A percentile compares a stretch with the other conserved stretches of the same genome.
Conservation (phyloP, 2,888 invertebrate species). For the Leptinotarsa juncta region DNA sequence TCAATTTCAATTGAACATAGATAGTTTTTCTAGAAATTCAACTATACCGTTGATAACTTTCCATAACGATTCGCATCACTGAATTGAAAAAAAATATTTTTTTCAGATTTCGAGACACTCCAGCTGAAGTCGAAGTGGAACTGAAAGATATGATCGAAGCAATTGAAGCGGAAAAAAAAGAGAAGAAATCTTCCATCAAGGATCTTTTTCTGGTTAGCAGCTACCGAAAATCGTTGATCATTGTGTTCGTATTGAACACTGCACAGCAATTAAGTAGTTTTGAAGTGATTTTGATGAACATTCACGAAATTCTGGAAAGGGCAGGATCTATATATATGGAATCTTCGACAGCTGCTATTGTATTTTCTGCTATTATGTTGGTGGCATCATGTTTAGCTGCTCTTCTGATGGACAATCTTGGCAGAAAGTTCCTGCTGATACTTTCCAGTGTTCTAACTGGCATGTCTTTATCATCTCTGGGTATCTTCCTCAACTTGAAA, state of each 20-base stretch:
- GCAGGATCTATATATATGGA: slow-evolving; percentile 59
- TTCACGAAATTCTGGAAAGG: slow-evolving; percentile 61
- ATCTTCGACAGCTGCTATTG: slow-evolving; percentile 57
- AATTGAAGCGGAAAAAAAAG: slow-evolving; percentile 58
- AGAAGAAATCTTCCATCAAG: slow-evolving; percentile 57
- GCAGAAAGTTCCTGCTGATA: slow-evolving; percentile 58
- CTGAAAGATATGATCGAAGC: slow-evolving; percentile 58
- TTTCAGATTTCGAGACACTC: slow-evolving; percentile 39
- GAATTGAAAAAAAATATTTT: too few species aligned
- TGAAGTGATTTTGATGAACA: slow-evolving; percentile 64
- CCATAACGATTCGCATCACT: too few species aligned
- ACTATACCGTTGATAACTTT: too few species aligned
- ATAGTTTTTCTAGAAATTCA: too few species aligned
- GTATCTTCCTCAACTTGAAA: slow-evolving; percentile 61
- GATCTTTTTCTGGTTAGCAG: slow-evolving; percentile 60
- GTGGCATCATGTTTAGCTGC: slow-evolving; percentile 57
- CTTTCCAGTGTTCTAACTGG: slow-evolving; percentile 59
- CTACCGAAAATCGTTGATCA: slow-evolving; percentile 60
- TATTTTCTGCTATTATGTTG: slow-evolving; percentile 61
- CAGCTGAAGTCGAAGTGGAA: slow-evolving; percentile 56
- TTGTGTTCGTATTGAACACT: slow-evolving; percentile 61
- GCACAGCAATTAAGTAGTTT: slow-evolving; percentile 63
- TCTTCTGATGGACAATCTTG: slow-evolving; percentile 59
- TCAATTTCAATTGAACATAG: too few species aligned
- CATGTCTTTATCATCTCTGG: slow-evolving; percentile 56